phyloP scores from a whole-genome alignment of 2,797 vertebrate genomes.

The Oreortyx pictus region DNA sequence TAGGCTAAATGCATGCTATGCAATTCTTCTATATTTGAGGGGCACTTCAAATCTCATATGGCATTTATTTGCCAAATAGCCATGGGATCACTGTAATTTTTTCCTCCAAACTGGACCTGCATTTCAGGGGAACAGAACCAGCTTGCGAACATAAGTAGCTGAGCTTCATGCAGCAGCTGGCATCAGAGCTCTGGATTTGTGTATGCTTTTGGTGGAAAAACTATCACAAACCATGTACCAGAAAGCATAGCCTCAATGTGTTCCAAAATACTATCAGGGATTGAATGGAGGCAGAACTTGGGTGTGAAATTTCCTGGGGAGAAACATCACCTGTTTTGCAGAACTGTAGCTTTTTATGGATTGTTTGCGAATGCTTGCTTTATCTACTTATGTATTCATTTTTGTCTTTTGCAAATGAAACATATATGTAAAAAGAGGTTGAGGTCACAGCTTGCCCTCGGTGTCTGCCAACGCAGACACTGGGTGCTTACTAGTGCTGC shows the following conservation, averaged over 20 bases:
- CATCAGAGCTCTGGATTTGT: background rate
- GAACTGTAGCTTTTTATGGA: background rate
- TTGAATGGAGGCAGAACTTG: background rate
- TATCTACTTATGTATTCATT: background rate
- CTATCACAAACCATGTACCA: background rate
- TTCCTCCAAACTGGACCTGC: background rate
- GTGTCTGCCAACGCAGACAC: accelerated
- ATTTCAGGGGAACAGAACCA: background rate
- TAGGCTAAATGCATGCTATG: background rate
- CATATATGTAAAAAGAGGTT: background rate
- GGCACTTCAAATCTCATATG: background rate
- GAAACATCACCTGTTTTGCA: background rate
- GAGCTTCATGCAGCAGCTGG: background rate
- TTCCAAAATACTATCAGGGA: background rate
- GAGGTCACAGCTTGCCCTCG: background rate
- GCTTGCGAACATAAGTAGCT: background rate
- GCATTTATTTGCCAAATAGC: background rate
- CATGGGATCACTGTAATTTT: background rate
- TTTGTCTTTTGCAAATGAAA: background rate
- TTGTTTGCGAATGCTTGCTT: background rate
- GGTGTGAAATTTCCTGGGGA: background rate
- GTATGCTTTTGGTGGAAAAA: background rate
- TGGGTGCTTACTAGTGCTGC: accelerated
- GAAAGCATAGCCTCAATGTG: background rate
- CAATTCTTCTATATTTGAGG: background rate